Base-by-base conservation (phyloP, 2,888 invertebrate genomes). In the Pristionchus entomophagus region DNA sequence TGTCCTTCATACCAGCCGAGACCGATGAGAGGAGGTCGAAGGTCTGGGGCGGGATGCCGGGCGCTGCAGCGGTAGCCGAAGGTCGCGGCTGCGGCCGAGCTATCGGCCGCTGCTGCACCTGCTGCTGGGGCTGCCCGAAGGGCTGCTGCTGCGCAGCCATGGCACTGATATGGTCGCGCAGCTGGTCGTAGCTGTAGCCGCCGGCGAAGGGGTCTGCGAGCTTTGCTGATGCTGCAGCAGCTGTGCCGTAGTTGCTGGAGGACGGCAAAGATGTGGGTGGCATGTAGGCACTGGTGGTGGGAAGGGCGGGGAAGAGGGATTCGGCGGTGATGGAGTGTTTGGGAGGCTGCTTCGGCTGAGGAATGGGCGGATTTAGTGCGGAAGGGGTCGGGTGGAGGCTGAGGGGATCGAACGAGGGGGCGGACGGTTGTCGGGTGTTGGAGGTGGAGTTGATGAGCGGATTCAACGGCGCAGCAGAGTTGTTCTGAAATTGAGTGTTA, bases 361-460 rank as follows among this genome's bases (percentile, higher is more conserved):
- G 22, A 26, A 73, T 73, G 73, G 73, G 73, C 1, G 73, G 73
- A 73, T 73, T 73, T 41, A 73, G 41, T 41, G 73, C 41, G 73
- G 73, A 73, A 22, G 73, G 38, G 41, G 73, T 73, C 10, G 73
- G 41, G 41, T 73, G 73, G 41, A 73, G 41, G 14, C 22, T 22
- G n/a, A 73, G 41, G 0, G 73, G 73, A 26, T 73, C 73, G 41
- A 73, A 45, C 6, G 73, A 26, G 6, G 56, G 12, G 8, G 73
- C 45, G n/a, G 65, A 4, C 19, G 41, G 26, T 41, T 41, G 41
- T 2, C 41, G 73, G 5, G 35, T 10, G 10, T 65, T 32, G 19
- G 65, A 65, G 3, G 45, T 45, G 45, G 65, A 38, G 22, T 35
- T 35, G 19, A 65, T 17, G 41, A 73, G 73, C 8, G 73, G 73